Percentiles rank a stretch among this genome's conserved stretches.
Conservation (phyloP, 2,113 vertebrate genomes). For the Ceratotherium simum region DNA sequence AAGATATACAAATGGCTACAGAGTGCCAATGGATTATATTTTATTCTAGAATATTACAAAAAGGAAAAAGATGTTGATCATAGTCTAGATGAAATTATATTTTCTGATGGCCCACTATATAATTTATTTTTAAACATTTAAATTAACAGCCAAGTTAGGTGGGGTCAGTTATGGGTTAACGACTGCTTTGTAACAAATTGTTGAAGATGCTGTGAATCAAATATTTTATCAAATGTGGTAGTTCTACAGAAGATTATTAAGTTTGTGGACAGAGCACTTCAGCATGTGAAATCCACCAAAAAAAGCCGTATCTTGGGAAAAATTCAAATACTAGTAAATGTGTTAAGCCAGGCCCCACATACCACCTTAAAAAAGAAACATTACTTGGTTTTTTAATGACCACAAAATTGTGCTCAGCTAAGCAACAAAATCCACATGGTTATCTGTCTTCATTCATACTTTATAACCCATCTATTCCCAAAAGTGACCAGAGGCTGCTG, state of each 20-base stretch:
- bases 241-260: conserved; percentile 12
- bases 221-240: conserved; percentile 10
- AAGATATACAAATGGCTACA: conserved; percentile 25
- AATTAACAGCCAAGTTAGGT: conserved; percentile 29
- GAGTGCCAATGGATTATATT: conserved; percentile 35
- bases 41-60: conserved; percentile 43
- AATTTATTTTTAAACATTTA: conserved; percentile 60
- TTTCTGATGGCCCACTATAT: not conserved
- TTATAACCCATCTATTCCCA: not conserved
- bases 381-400: not conserved
- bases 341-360: not conserved
- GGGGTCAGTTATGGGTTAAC: not conserved
- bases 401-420: conserved; percentile 21
- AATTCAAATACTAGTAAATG: conserved; percentile 23
- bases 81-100: not conserved
- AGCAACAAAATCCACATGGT: not conserved
- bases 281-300: not conserved
- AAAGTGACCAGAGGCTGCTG: not conserved
- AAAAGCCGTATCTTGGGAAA: not conserved
- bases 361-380: conserved; percentile 34
- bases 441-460: not conserved
- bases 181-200: not conserved
- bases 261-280: not conserved
- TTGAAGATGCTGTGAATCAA: not conserved
- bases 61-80: not conserved